These are phyloP conservation scores for Habroteleia sp. DNA, from an alignment of 2,888 invertebrate genomes.

Conservation along the genomic window DNA sequence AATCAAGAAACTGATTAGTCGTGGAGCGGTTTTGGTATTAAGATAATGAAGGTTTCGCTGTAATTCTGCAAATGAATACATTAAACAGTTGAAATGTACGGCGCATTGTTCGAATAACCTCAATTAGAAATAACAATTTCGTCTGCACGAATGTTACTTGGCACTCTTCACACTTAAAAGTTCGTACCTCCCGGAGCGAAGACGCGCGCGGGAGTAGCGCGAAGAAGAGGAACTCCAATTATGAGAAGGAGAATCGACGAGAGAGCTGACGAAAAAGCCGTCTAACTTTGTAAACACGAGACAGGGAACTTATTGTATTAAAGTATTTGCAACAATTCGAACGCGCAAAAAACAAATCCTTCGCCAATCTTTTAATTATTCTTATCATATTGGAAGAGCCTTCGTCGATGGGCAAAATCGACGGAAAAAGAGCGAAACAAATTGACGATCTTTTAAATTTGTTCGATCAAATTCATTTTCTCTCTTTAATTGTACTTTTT, in stretches of 20 bases:
- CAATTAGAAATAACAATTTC: conserved; percentile 60
- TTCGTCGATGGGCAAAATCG: conserved; percentile 5
- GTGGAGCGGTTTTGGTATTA: neutral
- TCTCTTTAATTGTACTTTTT: too few species aligned
- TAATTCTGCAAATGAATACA: conserved; percentile 38
- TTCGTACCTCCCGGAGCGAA: conserved; percentile 48
- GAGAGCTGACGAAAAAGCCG: conserved; percentile 49
- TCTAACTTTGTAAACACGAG: conserved; percentile 50
- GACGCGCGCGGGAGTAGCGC: conserved; percentile 8
- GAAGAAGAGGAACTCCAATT: conserved; percentile 48
- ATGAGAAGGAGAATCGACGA: conserved; percentile 37
- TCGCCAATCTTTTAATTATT: conserved; percentile 38
- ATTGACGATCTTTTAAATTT: too few species aligned
- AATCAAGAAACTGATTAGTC: neutral
- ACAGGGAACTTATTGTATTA: conserved; percentile 47
- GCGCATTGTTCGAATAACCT: conserved; percentile 55
- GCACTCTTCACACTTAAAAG: conserved; percentile 54
- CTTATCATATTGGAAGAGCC: neutral
- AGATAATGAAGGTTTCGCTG: conserved; percentile 20
- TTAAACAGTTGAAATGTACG: conserved; percentile 42
- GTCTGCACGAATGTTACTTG: conserved; percentile 51
- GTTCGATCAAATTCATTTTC: too few species aligned
- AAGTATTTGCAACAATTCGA: conserved; percentile 43
- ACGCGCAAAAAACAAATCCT: conserved; percentile 18
- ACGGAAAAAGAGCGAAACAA: neutral